phyloP scores from a whole-genome alignment of 2,797 vertebrate genomes.

The Chanos chanos region DNA sequence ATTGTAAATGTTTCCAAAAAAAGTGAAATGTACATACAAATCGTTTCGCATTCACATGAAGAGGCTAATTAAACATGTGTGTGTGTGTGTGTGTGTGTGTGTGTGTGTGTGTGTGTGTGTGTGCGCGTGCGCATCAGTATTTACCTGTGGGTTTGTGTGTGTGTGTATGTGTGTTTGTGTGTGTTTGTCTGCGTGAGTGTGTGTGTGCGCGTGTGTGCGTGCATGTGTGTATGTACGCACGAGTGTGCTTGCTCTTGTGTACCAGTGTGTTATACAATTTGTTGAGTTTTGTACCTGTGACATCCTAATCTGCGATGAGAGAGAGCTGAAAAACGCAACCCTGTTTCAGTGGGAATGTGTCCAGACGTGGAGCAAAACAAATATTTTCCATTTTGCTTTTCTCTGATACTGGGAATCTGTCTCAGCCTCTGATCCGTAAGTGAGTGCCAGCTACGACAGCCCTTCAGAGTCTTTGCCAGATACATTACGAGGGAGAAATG shows the following conservation, averaged over 20 bases:
- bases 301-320: constrained; percentile 8
- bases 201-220: background rate
- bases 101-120: background rate
- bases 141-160: background rate
- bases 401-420: constrained; percentile 61
- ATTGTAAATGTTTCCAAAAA: too few relatives aligned
- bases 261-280: background rate
- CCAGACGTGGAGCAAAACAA: constrained; percentile 42
- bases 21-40: too few relatives aligned
- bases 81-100: background rate
- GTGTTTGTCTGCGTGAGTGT: background rate
- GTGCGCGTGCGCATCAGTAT: background rate
- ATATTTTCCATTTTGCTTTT: constrained; percentile 61
- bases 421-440: constrained; percentile 64
- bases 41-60: too few relatives aligned
- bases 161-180: background rate
- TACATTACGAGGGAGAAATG: constrained; percentile 73
- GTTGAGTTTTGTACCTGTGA: constrained; percentile 2
- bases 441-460: constrained; percentile 66
- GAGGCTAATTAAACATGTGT: too few relatives aligned
- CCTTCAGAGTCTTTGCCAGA: constrained; percentile 73
- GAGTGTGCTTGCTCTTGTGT: background rate
- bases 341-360: constrained; percentile 5
- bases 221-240: background rate
- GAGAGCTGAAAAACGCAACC: constrained; percentile 12